Evolutionary conservation across 1,140 invertebrate genomes (phyloP), one percentile per base, ranked within the genome.

Genomic region (Drepana arcuata): DNA sequence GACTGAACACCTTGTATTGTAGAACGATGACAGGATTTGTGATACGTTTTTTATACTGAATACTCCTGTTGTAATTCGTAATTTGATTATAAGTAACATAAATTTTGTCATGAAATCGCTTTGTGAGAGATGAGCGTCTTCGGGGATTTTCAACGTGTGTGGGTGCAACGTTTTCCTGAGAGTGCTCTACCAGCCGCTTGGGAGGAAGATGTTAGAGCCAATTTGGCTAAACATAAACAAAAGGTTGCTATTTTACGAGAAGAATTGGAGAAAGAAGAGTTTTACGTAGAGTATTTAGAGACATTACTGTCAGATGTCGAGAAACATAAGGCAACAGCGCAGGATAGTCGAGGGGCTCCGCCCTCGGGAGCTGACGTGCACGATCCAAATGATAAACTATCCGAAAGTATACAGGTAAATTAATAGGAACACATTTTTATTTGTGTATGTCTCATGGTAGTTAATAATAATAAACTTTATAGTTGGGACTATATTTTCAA

Each of bases 241-340:
- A 91, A 91, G 85, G 92, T 95, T 33, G 82, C 85, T 30, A 86
- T 90, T 43, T 86, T 95, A 29, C 89, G 89, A 67, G 92, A 94
- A 63, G 93, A 95, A 78, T 80, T 95, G 16, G 92, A 95, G 61
- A 93, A 95, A 66, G 94, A 95, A 81, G 91, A 94, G 64, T 92
- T 94, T 61, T 95, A 95, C 62, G 93, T 95, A 4, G 92, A 94
- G 68, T 95, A 95, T 81, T 84, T 96, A 48, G 92, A 95, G 72
- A 87, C 91, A 37, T 71, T 95, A 24, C 66, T 96, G 11, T 90
- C 90, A 31, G 93, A 95, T 80, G 92, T 94, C 5, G 92, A 93
- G 53, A 88, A 91, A 51, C 90, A 91, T 52, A 90, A 89, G 57
- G 75, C 75, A 48, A 57, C 65, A 25, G 58, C 72, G 34, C 66